Base-by-base conservation (phyloP, 1,140 invertebrate species). In the Macrotrachela quadricornifera region DNA sequence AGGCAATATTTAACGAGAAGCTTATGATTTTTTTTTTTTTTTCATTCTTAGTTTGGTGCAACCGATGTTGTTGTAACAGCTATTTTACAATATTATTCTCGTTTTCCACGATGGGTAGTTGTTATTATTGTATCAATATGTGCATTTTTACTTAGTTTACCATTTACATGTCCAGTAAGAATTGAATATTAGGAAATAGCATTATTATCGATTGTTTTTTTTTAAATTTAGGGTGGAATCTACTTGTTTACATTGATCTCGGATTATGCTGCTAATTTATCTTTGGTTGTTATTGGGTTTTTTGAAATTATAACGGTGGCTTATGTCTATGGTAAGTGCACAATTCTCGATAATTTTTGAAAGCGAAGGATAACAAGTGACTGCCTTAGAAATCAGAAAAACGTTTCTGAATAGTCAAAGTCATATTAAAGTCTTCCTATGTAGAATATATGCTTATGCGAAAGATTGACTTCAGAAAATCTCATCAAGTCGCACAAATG, bases 31-130 rank as follows among this genome's bases (percentile, higher is more conserved):
- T 10, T 39, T 21, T 15, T 48, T 21, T 21, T 50, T 13, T 1
- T 6, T 39, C 17, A 50, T 61, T 56, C 45, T 57, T 50, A 95
- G 88, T 96, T 96, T 71, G 91, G 90, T 15, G 90, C 90, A 17
- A 94, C 88, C 0, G 91, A 95, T 72, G 91, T 91, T 0, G 91
- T 96, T 48, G 92, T 96, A 59, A 96, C 91, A 12, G 91, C 86
- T 1, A 67, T 96, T 1, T 88, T 86, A 60, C 88, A 95, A 61
- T 88, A 94, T 68, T 94, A 87, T 64, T 85, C 87, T 49, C 80
- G 83, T 17, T 78, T 78, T 17, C 78, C 94, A 67, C 76, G 91
- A n/a, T 86, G 94, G 67, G 73, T 90, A 10, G 95, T 96, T 65
- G 86, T 96, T 9, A 86, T 82, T 0, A 73, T 77, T 45, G 73